phyloP scores from a whole-genome alignment of 2,113 vertebrate genomes.

The Bubo bubo region DNA sequence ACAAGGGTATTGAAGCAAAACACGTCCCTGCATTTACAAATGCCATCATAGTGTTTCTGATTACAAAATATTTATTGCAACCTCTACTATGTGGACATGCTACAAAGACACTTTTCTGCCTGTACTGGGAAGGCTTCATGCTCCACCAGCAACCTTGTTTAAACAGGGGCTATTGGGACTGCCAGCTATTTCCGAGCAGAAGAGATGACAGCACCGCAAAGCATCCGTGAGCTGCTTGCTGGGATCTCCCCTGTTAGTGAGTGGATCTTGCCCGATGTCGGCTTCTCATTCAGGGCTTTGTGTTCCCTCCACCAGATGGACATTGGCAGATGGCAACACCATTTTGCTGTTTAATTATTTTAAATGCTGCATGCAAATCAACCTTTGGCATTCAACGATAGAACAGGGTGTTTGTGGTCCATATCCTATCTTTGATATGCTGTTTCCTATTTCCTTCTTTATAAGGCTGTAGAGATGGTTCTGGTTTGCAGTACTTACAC shows the following conservation, averaged over 20 bases:
- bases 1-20: background rate
- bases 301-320: slow-evolving; percentile 47
- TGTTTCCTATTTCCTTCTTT: background rate
- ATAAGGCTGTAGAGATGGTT: background rate
- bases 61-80: background rate
- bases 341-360: slow-evolving; percentile 53
- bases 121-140: background rate
- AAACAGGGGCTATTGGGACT: background rate
- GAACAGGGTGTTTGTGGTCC: background rate
- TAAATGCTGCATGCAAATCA: slow-evolving; percentile 30
- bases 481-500: background rate
- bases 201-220: background rate
- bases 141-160: background rate
- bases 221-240: background rate
- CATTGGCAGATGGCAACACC: slow-evolving; percentile 49
- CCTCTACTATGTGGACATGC: background rate
- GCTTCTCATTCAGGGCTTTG: slow-evolving; percentile 23
- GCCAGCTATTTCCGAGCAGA: background rate
- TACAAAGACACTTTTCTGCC: background rate
- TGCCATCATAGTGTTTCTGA: background rate
- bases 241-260: background rate
- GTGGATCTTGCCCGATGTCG: background rate
- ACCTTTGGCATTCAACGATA: slow-evolving; percentile 5
- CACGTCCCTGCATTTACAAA: background rate
- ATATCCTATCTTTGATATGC: background rate